Conservation (phyloP, 2,113 vertebrate genomes). For the Desmodus rotundus region DNA sequence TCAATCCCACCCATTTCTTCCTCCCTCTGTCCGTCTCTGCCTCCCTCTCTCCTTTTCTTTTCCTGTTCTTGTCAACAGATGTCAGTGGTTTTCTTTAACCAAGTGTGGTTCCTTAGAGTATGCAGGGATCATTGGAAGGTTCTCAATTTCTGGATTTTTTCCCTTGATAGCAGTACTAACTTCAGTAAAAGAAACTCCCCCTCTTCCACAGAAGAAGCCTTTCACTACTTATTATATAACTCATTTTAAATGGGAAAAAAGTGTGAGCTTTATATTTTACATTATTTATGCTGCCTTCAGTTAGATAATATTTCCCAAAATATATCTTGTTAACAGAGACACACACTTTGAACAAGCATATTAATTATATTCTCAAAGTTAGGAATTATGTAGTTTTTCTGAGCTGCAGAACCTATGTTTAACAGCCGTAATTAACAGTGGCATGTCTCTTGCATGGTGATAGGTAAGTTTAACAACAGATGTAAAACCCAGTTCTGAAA, state of each 20-base stretch:
- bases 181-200: not conserved
- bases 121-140: not conserved
- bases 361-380: constrained; percentile 75
- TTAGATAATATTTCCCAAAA: constrained; percentile 77
- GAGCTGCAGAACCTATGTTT: constrained; percentile 47
- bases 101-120: constrained; percentile 1
- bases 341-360: constrained; percentile 55
- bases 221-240: constrained; percentile 59
- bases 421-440: constrained; percentile 46
- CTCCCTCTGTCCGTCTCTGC: not conserved
- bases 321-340: constrained; percentile 69
- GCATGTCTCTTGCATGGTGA: not conserved
- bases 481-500: not conserved
- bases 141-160: constrained; percentile 48
- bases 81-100: constrained; percentile 33
- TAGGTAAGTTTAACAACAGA: constrained; percentile 64
- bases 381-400: constrained; percentile 51
- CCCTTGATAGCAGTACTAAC: constrained; percentile 28
- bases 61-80: constrained; percentile 53
- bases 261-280: constrained; percentile 54
- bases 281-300: constrained; percentile 66
- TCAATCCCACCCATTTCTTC: not conserved
- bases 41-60: not conserved
- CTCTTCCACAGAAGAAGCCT: not conserved
- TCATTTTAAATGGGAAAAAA: constrained; percentile 59